These are phyloP conservation scores for Amblyjoppa proteus DNA, from an alignment of 2,888 invertebrate genomes.

Conservation along the genomic window DNA sequence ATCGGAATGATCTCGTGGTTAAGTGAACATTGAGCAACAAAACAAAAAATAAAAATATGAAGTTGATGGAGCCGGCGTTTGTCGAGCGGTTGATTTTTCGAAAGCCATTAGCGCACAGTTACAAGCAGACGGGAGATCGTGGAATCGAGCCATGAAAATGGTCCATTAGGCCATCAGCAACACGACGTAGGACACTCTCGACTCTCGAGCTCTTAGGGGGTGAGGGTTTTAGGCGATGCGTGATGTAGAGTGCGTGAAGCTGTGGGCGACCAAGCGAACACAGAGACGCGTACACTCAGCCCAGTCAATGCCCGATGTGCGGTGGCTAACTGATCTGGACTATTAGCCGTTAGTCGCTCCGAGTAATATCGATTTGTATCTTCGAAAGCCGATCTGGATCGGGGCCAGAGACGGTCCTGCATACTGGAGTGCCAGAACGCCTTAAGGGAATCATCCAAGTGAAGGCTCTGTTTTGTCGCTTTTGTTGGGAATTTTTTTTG, in stretches of 20 bases:
- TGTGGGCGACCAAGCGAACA: constrained; percentile 25
- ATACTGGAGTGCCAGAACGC: background rate
- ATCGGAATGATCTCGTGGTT: background rate
- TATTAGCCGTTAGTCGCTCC: constrained; percentile 70
- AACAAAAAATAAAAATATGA: constrained; percentile 13
- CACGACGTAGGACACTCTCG: constrained; percentile 27
- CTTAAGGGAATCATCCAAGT: background rate
- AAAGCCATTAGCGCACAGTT: constrained; percentile 57
- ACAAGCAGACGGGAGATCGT: constrained; percentile 31
- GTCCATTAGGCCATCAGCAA: constrained; percentile 72
- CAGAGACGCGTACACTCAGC: background rate
- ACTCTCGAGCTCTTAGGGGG: constrained; percentile 26
- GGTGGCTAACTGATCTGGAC: constrained; percentile 69
- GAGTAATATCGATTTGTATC: constrained; percentile 72
- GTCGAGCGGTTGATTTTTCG: constrained; percentile 33
- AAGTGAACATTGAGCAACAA: background rate
- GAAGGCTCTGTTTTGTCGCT: too few relatives aligned
- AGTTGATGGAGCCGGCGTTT: constrained; percentile 16
- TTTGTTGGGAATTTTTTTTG: too few relatives aligned
- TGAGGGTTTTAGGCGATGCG: constrained; percentile 59
- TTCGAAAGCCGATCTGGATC: constrained; percentile 51
- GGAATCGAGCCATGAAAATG: constrained; percentile 77
- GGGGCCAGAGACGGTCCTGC: constrained; percentile 28
- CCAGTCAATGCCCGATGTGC: background rate
- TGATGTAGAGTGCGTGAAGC: constrained; percentile 35